Evolutionary conservation across 1,140 invertebrate species (phyloP), one percentile per base, ranked within the genome.

Genomic region (Lordiphosa collinella): DNA sequence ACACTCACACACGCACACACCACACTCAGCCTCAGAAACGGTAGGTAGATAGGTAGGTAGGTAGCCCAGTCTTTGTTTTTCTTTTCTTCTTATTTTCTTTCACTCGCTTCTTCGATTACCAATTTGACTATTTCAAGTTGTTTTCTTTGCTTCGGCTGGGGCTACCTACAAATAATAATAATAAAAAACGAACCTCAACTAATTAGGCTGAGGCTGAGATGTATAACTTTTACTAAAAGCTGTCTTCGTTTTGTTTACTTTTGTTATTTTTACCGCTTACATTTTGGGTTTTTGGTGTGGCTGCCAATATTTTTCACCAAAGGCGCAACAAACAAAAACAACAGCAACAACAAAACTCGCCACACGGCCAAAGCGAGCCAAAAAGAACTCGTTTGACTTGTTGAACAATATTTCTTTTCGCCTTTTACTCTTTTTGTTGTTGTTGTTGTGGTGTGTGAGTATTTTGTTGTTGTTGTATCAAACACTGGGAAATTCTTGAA

Each of bases 351-450:
- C 61, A 52, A 76, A 61, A 63, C 44, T 78, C 52, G 74, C 73
- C 74, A 74, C 78, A 78, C 79, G 80, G 79, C 79, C 74, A 76
- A 79, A 84, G 79, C 79, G 69, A 82, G 76, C 74, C 80, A 79
- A 85, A 67, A 82, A 85, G 79, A 85, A 85, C 79, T 85, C 79
- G 79, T 85, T 84, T 85, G 79, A 86, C 79, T 85, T 85, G 79
- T 85, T 85, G 80, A 85, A 85, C 69, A 85, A 85, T 84, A 84
- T 84, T 84, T 84, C 79, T 84, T 84, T 69, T 69, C 51, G 65
- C 65, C 65, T 69, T 72, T 64, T 65, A 64, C 51, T 59, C 43
- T 46, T 44, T 38, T 55, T 44, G 53, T 69, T 64, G 57, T 67
- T 57, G 62, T 61, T 62, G 53, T 71, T 57, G 10, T 48, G 59